Evolutionary conservation across 1,140 invertebrate genomes (phyloP).

Genomic region (Leptopilina boulardi): DNA sequence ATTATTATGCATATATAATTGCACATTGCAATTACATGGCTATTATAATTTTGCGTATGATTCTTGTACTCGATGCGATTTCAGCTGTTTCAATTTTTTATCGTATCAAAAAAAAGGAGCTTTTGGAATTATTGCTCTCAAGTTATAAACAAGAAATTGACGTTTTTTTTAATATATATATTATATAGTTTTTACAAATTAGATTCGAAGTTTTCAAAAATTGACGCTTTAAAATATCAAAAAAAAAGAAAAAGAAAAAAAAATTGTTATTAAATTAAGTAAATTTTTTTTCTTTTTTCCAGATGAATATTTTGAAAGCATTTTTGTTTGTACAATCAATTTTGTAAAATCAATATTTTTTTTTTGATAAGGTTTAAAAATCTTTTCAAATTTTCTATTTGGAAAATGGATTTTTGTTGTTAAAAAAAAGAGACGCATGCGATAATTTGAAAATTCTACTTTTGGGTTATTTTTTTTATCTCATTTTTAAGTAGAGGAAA

Average conservation of each 20-base stretch:
- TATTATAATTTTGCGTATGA: constrained; percentile 65
- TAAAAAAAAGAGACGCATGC: no score
- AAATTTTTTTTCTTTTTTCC: no score
- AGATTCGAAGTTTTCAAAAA: neutral
- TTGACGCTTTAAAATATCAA: neutral
- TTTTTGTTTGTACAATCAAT: no score
- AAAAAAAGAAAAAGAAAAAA: no score
- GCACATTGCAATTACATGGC: constrained; percentile 41
- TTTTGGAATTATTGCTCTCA: constrained; percentile 8
- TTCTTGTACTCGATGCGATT: constrained; percentile 35
- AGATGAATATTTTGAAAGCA: constrained; percentile 9
- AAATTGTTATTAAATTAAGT: neutral
- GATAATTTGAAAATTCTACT: no score
- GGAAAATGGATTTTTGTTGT: no score
- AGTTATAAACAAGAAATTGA: constrained; percentile 1
- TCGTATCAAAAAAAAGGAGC: neutral
- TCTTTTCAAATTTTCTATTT: no score
- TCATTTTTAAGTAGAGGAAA: no score
- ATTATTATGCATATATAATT: constrained; percentile 13
- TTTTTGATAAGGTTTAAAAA: no score
- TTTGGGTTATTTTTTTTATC: no score
- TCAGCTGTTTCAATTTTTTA: constrained; percentile 17
- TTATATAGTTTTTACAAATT: neutral
- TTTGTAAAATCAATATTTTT: no score
- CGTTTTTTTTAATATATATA: constrained; percentile 10